phyloP scores from a whole-genome alignment of 2,888 invertebrate genomes.

The Amphipyra berbera region DNA sequence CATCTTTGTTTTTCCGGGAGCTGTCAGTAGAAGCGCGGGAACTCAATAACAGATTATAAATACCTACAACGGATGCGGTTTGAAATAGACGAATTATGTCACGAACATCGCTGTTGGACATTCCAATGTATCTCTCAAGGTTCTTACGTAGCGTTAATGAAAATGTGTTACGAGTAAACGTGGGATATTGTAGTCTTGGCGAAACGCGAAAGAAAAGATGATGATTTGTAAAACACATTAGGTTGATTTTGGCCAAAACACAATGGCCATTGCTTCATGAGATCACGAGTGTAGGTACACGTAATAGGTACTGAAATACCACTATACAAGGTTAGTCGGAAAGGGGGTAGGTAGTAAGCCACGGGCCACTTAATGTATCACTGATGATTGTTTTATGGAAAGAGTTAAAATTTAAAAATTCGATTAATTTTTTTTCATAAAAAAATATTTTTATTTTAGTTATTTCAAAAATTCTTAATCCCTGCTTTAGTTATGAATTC shows the following conservation, averaged over 20 bases:
- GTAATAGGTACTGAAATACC: not conserved
- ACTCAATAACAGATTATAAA: conserved; percentile 70
- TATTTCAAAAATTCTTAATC: too few relatives aligned
- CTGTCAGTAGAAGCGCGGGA: conserved; percentile 53
- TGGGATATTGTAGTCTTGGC: conserved; percentile 20
- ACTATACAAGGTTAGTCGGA: too few relatives aligned
- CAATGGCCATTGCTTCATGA: conserved; percentile 6
- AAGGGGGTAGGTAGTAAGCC: too few relatives aligned
- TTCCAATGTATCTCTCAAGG: conserved; percentile 59
- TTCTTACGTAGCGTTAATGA: conserved; percentile 53
- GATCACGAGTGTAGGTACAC: too few relatives aligned
- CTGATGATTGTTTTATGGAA: too few relatives aligned
- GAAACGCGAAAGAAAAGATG: conserved; percentile 21
- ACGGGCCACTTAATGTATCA: too few relatives aligned
- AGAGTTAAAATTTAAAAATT: too few relatives aligned
- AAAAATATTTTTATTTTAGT: too few relatives aligned
- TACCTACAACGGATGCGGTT: conserved; percentile 70
- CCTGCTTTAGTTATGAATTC: too few relatives aligned
- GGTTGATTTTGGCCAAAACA: conserved; percentile 17
- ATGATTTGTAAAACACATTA: conserved; percentile 18
- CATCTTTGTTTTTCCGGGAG: conserved; percentile 58
- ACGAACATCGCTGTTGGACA: conserved; percentile 61
- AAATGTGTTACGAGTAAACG: conserved; percentile 38
- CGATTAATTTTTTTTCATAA: too few relatives aligned
- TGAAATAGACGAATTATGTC: conserved; percentile 85